These are phyloP conservation scores for Drosophila emarginata DNA, from an alignment of 2,888 invertebrate genomes.

Conservation along the genomic window DNA sequence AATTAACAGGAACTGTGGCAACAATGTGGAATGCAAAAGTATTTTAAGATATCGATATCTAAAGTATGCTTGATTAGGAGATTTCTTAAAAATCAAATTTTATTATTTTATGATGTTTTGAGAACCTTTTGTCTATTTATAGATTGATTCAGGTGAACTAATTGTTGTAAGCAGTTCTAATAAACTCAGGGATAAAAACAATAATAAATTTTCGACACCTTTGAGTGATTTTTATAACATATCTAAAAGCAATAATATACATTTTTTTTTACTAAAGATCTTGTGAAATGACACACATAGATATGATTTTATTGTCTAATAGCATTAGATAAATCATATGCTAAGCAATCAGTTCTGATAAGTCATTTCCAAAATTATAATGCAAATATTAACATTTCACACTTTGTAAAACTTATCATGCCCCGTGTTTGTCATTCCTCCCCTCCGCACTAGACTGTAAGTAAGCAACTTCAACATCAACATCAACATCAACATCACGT, in stretches of 20 bases:
- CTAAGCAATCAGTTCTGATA: slow-evolving; percentile 29
- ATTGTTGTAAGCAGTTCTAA: too few relatives aligned
- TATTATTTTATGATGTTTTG: neutral
- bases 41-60: neutral
- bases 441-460: neutral
- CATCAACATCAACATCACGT: slow-evolving; percentile 26
- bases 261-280: neutral
- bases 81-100: too few relatives aligned
- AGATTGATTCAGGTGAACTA: too few relatives aligned
- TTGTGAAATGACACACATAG: neutral
- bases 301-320: neutral
- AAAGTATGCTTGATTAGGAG: neutral
- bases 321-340: slow-evolving; percentile 17
- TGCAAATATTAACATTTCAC: slow-evolving; percentile 64
- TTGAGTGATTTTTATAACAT: neutral
- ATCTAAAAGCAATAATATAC: neutral
- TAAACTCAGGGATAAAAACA: too few relatives aligned
- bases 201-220: neutral
- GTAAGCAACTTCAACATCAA: slow-evolving; percentile 4
- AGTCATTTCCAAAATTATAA: slow-evolving; percentile 26
- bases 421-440: neutral
- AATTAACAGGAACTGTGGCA: slow-evolving; percentile 5
- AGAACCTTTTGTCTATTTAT: too few relatives aligned
- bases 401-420: slow-evolving; percentile 36
- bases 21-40: neutral